A percentile compares a stretch with the other conserved stretches of the same genome.
Conservation (phyloP, 2,113 vertebrate genomes). For the Coryphaenoides rupestris region DNA sequence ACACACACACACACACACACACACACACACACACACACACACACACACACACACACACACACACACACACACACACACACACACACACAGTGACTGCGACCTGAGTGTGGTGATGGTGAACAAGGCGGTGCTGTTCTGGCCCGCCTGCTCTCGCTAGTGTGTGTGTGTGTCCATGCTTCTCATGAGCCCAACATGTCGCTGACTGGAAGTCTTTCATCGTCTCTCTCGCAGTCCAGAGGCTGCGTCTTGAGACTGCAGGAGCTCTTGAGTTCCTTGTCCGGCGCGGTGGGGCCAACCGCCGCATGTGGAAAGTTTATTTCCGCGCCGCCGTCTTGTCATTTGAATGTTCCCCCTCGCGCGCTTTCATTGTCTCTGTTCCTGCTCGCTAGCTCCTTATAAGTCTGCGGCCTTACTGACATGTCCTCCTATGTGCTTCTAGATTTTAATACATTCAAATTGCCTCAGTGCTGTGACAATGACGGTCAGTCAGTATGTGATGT, state of each 20-base stretch:
- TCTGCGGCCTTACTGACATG: no score
- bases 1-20: slow-evolving; percentile 13
- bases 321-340: no score
- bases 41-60: slow-evolving; percentile 18
- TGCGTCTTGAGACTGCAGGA: slow-evolving; percentile 19
- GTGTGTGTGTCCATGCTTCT: slow-evolving; percentile 51
- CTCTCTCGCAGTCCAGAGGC: slow-evolving; percentile 7
- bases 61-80: neutral
- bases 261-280: no score
- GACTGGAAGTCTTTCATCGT: slow-evolving; percentile 30
- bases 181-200: slow-evolving; percentile 43
- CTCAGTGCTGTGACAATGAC: no score
- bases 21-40: slow-evolving; percentile 33
- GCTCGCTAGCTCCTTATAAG: no score
- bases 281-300: no score
- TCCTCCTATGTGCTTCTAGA: no score
- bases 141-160: slow-evolving; percentile 20
- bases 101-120: slow-evolving; percentile 60
- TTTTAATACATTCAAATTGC: no score
- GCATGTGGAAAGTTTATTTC: slow-evolving; percentile 5
- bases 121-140: slow-evolving; percentile 55
- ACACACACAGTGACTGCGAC: slow-evolving; percentile 42
- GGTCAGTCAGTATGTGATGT: no score
- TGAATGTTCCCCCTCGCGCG: no score
- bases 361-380: no score